Conservation (phyloP, 2,113 vertebrate species). For the Otolemur garnettii region DNA sequence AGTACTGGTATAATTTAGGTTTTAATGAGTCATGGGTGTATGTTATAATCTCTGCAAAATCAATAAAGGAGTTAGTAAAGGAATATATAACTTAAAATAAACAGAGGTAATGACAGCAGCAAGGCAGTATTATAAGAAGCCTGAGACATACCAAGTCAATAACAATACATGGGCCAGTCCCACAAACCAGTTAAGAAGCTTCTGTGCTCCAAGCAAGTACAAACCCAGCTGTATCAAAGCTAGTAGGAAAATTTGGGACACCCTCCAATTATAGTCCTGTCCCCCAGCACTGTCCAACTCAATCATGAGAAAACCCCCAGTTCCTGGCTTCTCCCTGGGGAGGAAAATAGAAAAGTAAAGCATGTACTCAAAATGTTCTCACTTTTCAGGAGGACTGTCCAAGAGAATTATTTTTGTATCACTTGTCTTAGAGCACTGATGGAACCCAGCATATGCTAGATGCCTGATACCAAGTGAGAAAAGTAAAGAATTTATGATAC, state of each 20-base stretch:
- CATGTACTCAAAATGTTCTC: background rate
- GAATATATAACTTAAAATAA: background rate
- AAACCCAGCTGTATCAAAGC: background rate
- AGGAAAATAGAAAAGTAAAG: background rate
- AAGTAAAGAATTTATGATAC: background rate
- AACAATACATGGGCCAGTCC: too few species aligned
- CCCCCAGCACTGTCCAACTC: accelerated
- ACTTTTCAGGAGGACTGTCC: background rate
- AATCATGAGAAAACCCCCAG: background rate
- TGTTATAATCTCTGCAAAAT: background rate
- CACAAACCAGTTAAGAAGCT: background rate
- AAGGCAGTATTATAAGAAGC: background rate
- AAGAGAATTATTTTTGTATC: background rate
- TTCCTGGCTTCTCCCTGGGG: background rate
- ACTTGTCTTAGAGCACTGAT: background rate
- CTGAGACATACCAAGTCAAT: background rate
- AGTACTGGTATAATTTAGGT: background rate
- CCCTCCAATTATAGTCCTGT: background rate
- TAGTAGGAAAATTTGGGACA: background rate
- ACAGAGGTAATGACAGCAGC: background rate
- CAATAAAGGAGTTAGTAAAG: background rate
- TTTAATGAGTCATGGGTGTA: background rate
- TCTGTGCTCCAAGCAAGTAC: background rate
- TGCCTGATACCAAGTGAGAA: background rate
- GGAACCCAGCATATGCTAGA: background rate